phyloP scores from a whole-genome alignment of 53 echinoderm and acorn worm species.

The Zoroaster sp. region DNA sequence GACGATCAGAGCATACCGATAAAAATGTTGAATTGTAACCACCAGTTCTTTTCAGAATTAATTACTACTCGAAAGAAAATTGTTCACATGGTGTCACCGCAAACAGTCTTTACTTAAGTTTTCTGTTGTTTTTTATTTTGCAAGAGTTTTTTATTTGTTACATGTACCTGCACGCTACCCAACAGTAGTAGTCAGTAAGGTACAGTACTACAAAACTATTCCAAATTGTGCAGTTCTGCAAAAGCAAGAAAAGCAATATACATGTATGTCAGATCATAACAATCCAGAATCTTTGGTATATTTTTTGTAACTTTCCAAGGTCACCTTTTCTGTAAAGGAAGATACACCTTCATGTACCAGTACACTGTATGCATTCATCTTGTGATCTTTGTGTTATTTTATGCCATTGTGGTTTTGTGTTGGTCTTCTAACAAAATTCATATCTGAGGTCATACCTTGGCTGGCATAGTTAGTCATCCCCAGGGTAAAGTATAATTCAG shows the following conservation, averaged over 20 bases:
- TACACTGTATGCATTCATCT: neutral
- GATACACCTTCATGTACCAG: neutral
- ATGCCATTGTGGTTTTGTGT: constrained; percentile 14
- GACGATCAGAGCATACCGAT: no score
- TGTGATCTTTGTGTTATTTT: neutral
- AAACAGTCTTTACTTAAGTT: no score
- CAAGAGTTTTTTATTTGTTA: no score
- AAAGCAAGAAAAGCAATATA: neutral
- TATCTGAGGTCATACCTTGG: constrained; percentile 21
- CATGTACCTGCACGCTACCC: neutral
- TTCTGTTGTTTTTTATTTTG: no score
- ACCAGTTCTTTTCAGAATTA: no score
- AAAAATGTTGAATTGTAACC: no score
- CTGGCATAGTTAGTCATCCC: constrained; percentile 1
- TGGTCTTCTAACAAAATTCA: constrained; percentile 4
- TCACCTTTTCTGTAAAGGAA: neutral
- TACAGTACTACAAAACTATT: neutral
- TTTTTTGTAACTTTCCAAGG: neutral
- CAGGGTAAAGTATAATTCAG: neutral
- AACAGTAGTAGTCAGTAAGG: neutral
- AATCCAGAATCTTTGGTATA: neutral
- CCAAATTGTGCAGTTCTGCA: neutral
- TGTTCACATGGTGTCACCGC: no score
- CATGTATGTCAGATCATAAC: neutral
- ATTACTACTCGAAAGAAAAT: no score